Base-by-base conservation (phyloP, 2,113 vertebrate genomes). In the Catharus bicknelli region DNA sequence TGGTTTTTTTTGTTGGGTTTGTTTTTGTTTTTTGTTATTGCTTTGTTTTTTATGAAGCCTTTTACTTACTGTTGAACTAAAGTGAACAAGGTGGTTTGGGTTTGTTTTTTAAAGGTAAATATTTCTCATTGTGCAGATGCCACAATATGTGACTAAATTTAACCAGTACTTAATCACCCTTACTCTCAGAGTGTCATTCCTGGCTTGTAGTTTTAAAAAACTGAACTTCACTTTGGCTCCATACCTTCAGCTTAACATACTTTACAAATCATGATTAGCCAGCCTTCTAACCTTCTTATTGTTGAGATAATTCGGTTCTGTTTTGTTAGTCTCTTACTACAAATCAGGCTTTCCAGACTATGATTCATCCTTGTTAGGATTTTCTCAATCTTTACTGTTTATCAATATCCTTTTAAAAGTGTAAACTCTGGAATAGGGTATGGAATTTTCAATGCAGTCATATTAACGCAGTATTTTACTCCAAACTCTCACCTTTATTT, bases 241-340 rank as follows among this genome's bases (percentile, higher is more conserved):
- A 43, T 42, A 43, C 30, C 14, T 78, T 73, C 43, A 72, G 73
- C 64, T 70, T 74, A 70, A 70, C 5, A 20, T 90, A 59, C 59
- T 86, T 86, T 88, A 59, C 55, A 78, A 64, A 59, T 70, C 51
- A 63, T 86, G 40, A 90, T 86, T 86, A 86, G 54, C 54, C 55
- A 88, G n/a, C 72, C 23, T 64, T 86, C 50, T 90, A 86, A 74
- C 79, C 68, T 83, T 69, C 54, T 90, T 70, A 63, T 83, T 93
- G 76, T 88, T 91, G 38, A 85, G 48, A 81, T 81, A 93, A 93
- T 93, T 87, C 74, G 32, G 55, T 90, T 87, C 43, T 73, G 13
- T 83, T 95, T 90, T 2, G 1, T 70, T 77, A 80, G 68, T 67
- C 26, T 93, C 40, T 77, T 80, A 69, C 75, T 88, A 83, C 55